Base-by-base conservation (phyloP, 35 echinoderm and acorn worm genomes). In the Heliocidaris tuberculata region DNA sequence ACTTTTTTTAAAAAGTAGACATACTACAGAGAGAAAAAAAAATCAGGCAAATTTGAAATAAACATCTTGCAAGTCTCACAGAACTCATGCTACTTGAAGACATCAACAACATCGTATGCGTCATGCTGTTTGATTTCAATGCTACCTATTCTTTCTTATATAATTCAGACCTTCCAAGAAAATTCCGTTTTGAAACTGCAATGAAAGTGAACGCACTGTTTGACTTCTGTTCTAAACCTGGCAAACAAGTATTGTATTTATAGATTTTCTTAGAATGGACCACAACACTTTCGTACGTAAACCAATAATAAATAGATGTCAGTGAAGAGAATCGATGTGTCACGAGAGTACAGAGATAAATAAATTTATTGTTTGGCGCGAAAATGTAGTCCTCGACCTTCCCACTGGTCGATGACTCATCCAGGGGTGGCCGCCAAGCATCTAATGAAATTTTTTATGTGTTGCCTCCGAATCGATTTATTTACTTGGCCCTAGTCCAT, bases 181-280 rank as follows among this genome's bases (percentile, higher is more conserved):
- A 78, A 78, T 7, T 78, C 4, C 17, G 21, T 7, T n/a, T 5
- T 78, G 65, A 78, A 78, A 78, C 19, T 78, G 65, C 21, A 78
- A n/a, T 78, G 65, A 78, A 78, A 78, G 65, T 78, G 65, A n/a
- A 78, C 65, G 65, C 65, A n/a, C 65, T 78, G 65, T 19, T 78
- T 78, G 65, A 78, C 65, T 78, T 78, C 17, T 78, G 27, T 78
- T 78, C 65, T 29, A 27, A 78, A 78, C 21, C 21, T 78, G 65
- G 65, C 21, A 78, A 78, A 78, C 15, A 6, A 21, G 17, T 7
- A 78, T 78, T 78, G 65, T 78, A n/a, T 78, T 78, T n/a, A 78
- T 78, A n/a, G 65, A 78, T 78, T 78, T 78, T 78, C 65, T 78
- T 78, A 19, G 65, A 78, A 78, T 78, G 27, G 65, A 78, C 24